Percentiles rank a stretch among this genome's conserved stretches.
Conservation (phyloP, 53 echinoderm and acorn worm genomes). For the Apostichopus leukothele region DNA sequence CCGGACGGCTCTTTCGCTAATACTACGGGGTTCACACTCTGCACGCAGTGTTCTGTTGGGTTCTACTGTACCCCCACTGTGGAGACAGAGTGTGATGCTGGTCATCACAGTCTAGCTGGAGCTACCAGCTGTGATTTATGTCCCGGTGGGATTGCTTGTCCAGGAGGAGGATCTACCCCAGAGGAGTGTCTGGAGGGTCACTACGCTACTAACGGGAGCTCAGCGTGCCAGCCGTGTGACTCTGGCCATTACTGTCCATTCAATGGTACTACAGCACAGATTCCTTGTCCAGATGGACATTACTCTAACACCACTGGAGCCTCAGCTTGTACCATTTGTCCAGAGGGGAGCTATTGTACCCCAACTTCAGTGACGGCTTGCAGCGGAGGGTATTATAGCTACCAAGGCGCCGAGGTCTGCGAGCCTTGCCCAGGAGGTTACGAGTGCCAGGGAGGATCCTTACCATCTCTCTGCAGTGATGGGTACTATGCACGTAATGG, state of each 20-base stretch:
- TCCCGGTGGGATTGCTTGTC: slow-evolving; percentile 71
- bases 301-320: slow-evolving; percentile 52
- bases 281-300: slow-evolving; percentile 65
- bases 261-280: slow-evolving; percentile 59
- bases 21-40: slow-evolving; percentile 56
- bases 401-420: slow-evolving; percentile 62
- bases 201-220: slow-evolving; percentile 71
- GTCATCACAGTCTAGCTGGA: slow-evolving; percentile 72
- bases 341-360: slow-evolving; percentile 74
- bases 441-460: slow-evolving; percentile 55
- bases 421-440: slow-evolving; percentile 82
- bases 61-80: slow-evolving; percentile 70
- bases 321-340: slow-evolving; percentile 57
- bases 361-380: slow-evolving; percentile 56
- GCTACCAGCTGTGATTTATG: slow-evolving; percentile 65
- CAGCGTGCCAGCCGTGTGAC: slow-evolving; percentile 66
- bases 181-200: slow-evolving; percentile 64
- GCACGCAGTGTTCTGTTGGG: slow-evolving; percentile 72
- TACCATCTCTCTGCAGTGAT: slow-evolving; percentile 57
- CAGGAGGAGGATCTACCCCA: slow-evolving; percentile 57
- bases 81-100: slow-evolving; percentile 63
- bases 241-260: slow-evolving; percentile 75
- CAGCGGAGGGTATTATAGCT: slow-evolving; percentile 70
- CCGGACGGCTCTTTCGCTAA: slow-evolving; percentile 45
- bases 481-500: slow-evolving; percentile 84